Evolutionary conservation across 2,888 invertebrate genomes (phyloP), one percentile per base, ranked within the genome.

Genomic region (Embidobia sp.): DNA sequence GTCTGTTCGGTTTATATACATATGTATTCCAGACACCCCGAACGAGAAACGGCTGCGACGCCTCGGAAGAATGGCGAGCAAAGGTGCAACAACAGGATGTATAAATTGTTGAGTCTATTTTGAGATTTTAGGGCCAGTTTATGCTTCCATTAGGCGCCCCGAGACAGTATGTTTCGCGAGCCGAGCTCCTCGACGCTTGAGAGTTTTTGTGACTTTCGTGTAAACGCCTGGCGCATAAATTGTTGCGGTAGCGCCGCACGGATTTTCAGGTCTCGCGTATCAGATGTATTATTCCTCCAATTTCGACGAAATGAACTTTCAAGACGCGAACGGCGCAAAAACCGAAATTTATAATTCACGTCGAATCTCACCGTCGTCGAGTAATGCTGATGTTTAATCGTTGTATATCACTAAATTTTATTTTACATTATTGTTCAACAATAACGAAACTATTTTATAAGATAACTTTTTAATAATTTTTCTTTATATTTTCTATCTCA

Each of bases 81-180:
- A 81, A 86, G 86, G 85, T 87, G 86, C 83, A 82, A 85, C 83
- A 84, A 83, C 87, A 86, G 88, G 88, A 88, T 87, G 86, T 87
- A 87, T 88, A 88, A 88, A 88, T 89, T 87, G 84, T 85, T 84
- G 82, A 77, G 83, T 84, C 86, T 88, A 88, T 88, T 88, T 88
- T 82, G 83, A 87, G 87, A 87, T 86, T 84, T 85, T 84, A 86
- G 85, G 86, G 83, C 83, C 85, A 85, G 85, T 88, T 88, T 87
- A 86, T 85, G 85, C 83, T 77, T 84, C 83, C 84, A 84, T 87
- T 86, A 83, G 81, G 83, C 77, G 82, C 77, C 69, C 80, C 79
- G 79, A 81, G 80, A 79, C 49, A 46, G 46, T 69, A 40, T 31
- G 74, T 63, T 72, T 79, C 66, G 80, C 80, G 80, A 78, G 80